These are phyloP conservation scores for Eumerus sabulonum DNA, from an alignment of 2,888 invertebrate species.

Conservation along the genomic window DNA sequence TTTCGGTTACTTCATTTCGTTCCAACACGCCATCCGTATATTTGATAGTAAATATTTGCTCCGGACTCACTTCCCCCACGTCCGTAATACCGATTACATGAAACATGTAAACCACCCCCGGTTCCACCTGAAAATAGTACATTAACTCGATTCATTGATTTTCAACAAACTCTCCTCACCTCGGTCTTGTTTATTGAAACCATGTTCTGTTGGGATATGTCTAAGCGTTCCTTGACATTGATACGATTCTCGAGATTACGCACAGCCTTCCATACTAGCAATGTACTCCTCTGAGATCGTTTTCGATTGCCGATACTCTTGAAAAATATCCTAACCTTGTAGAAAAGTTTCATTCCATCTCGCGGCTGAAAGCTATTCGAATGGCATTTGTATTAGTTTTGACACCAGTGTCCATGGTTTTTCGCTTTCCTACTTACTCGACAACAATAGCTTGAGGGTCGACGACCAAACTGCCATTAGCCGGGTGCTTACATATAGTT, in stretches of 20 bases:
- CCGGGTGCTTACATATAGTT: conserved; percentile 67
- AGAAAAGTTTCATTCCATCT: conserved; percentile 71
- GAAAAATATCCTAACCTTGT: conserved; percentile 71
- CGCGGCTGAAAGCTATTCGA: conserved; percentile 69
- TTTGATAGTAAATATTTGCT: conserved; percentile 70
- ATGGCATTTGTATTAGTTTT: not conserved
- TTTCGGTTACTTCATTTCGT: conserved; percentile 56
- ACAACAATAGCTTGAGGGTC: conserved; percentile 61
- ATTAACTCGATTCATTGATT: conserved; percentile 52
- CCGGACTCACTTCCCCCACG: conserved; percentile 70
- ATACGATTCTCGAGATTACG: conserved; percentile 70
- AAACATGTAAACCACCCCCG: conserved; percentile 71
- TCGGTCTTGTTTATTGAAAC: conserved; percentile 67
- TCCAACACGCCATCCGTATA: conserved; percentile 69
- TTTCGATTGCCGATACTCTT: conserved; percentile 65
- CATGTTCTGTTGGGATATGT: conserved; percentile 70
- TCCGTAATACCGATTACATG: conserved; percentile 71
- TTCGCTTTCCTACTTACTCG: conserved; percentile 43
- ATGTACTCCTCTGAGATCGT: conserved; percentile 69
- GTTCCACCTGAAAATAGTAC: conserved; percentile 66
- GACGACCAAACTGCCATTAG: conserved; percentile 54
- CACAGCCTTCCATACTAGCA: conserved; percentile 71
- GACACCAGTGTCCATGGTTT: conserved; percentile 24
- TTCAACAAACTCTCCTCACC: conserved; percentile 34
- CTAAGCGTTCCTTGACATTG: conserved; percentile 68